Conservation (phyloP, 2,888 invertebrate genomes). For the Minunthozetes semirufus region DNA sequence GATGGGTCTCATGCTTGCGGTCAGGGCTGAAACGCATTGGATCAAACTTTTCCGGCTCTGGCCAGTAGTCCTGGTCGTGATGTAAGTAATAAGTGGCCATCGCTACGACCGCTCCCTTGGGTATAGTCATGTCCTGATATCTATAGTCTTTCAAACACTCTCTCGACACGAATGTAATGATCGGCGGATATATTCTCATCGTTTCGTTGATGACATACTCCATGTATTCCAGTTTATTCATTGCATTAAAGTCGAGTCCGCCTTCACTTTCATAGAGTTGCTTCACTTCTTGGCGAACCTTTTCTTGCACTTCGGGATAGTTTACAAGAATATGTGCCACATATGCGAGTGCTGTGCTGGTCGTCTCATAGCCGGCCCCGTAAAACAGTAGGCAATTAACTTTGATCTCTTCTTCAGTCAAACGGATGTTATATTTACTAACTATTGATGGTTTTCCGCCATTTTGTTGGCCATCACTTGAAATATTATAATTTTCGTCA, state of each 20-base stretch:
- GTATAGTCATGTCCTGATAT: conserved; percentile 40
- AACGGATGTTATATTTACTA: not conserved
- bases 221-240: conserved; percentile 39
- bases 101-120: conserved; percentile 41
- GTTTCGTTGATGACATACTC: conserved; percentile 40
- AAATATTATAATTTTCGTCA: not conserved
- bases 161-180: conserved; percentile 40
- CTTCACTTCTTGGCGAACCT: conserved; percentile 37
- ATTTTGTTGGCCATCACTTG: not conserved
- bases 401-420: conserved; percentile 36
- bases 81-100: conserved; percentile 44
- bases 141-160: conserved; percentile 34
- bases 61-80: conserved; percentile 43
- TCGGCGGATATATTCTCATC: conserved; percentile 41
- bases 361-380: conserved; percentile 40
- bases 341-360: conserved; percentile 41
- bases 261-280: conserved; percentile 34
- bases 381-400: conserved; percentile 36
- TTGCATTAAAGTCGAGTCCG: conserved; percentile 38
- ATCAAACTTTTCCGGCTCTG: conserved; percentile 43
- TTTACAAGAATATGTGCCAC: conserved; percentile 39
- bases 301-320: conserved; percentile 39
- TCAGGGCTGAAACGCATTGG: conserved; percentile 42
- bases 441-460: not conserved
- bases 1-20: not conserved